These are phyloP conservation scores for Ischnura elegans DNA, from an alignment of 2,888 invertebrate species.

Conservation along the genomic window DNA sequence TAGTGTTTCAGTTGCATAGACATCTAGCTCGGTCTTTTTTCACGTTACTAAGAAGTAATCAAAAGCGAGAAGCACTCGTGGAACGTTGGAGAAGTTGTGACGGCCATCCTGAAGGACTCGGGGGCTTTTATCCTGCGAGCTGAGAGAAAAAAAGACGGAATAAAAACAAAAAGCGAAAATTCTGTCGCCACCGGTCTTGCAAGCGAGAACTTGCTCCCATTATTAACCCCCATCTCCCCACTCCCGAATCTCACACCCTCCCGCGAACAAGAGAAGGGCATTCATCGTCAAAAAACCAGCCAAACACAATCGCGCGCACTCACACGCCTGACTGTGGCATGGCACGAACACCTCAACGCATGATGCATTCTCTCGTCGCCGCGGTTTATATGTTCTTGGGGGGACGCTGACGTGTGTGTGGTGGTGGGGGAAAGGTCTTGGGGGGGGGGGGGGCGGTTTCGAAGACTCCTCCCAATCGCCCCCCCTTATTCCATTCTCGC, in stretches of 20 bases:
- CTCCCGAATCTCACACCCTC: background rate
- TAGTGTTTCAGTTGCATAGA: background rate
- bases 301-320: background rate
- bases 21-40: background rate
- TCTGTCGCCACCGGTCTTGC: background rate
- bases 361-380: slow-evolving; percentile 4
- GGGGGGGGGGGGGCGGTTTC: background rate
- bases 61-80: background rate
- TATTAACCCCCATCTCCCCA: slow-evolving; percentile 4
- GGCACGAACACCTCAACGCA: background rate
- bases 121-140: background rate
- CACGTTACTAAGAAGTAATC: background rate
- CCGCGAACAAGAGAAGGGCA: background rate
- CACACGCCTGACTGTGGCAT: background rate
- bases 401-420: background rate
- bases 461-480: too few species aligned
- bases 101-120: background rate
- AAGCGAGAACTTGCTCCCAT: background rate
- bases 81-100: background rate
- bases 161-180: too few species aligned
- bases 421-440: background rate
- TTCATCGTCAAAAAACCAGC: slow-evolving; percentile 15
- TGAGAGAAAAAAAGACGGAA: background rate
- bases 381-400: background rate
- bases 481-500: too few species aligned